phyloP scores from a whole-genome alignment of 1,140 invertebrate genomes.

The Stenopsyche tienmushanensis region DNA sequence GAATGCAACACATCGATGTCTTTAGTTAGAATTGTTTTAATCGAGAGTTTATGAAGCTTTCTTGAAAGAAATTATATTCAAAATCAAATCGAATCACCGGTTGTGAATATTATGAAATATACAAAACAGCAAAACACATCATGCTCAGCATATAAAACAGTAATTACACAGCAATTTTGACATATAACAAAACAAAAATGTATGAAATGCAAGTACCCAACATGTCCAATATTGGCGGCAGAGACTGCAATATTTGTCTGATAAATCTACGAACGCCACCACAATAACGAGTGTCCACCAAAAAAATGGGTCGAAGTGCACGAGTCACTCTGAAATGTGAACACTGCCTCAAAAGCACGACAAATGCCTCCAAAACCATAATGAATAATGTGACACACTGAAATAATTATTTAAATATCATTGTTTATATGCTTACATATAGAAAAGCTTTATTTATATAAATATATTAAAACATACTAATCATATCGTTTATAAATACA shows the following conservation, averaged over 20 bases:
- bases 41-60: too few species aligned
- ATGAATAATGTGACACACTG: conserved; percentile 76
- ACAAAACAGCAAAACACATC: conserved; percentile 5
- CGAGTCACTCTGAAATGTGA: conserved; percentile 86
- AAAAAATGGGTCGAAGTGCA: conserved; percentile 84
- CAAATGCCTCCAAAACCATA: conserved; percentile 83
- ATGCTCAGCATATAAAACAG: too few species aligned
- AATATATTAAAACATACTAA: neutral
- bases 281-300: conserved; percentile 84
- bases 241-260: conserved; percentile 76
- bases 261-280: conserved; percentile 73
- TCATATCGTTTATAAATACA: too few species aligned
- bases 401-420: conserved; percentile 43
- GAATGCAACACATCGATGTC: too few species aligned
- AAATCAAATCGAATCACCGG: neutral
- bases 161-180: too few species aligned
- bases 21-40: too few species aligned
- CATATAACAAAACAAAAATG: too few species aligned
- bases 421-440: neutral
- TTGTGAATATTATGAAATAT: neutral
- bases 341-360: conserved; percentile 77
- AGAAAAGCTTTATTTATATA: neutral
- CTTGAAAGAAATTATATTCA: too few species aligned
- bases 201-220: too few species aligned
- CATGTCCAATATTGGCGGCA: conserved; percentile 90